Evolutionary conservation across 2,888 invertebrate species (phyloP).

Genomic region (Hirtodrosophila duncani): DNA sequence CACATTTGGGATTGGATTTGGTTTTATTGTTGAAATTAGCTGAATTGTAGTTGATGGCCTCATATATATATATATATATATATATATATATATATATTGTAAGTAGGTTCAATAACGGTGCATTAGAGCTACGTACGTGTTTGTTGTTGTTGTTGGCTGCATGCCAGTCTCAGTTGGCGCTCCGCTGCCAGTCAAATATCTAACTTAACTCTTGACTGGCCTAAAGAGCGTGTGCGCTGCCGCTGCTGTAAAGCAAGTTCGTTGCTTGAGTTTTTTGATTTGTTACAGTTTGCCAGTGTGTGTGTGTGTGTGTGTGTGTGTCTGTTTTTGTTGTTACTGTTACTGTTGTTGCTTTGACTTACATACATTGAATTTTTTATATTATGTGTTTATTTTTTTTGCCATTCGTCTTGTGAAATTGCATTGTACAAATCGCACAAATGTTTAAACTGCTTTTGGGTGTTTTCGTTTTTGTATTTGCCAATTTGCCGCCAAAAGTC

Average conservation of each 20-base stretch:
- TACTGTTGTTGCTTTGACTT: conserved; percentile 20
- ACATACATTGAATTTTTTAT: too few species aligned
- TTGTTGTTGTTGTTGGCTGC: conserved; percentile 14
- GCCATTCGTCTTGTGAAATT: too few species aligned
- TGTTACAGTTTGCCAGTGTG: conserved; percentile 7
- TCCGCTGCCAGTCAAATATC: too few species aligned
- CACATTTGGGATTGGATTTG: too few species aligned
- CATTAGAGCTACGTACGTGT: conserved; percentile 53
- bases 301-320: conserved; percentile 16
- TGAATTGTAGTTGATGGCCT: not conserved
- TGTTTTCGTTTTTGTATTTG: conserved; percentile 10
- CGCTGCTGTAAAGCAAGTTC: conserved; percentile 14
- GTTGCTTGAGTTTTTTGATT: conserved; percentile 23
- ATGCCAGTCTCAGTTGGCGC: too few species aligned
- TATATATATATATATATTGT: conserved; percentile 16
- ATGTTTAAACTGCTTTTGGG: conserved; percentile 4
- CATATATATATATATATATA: conserved; percentile 1
- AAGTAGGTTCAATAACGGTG: conserved; percentile 67
- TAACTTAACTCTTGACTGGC: too few species aligned
- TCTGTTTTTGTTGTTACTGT: conserved; percentile 40
- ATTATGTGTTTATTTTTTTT: too few species aligned
- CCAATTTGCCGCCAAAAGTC: conserved; percentile 41
- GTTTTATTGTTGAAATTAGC: too few species aligned
- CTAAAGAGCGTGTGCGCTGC: conserved; percentile 15
- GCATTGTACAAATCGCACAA: too few species aligned